Evolutionary conservation across 2,888 invertebrate species (phyloP).

Genomic region (Ecliptopera silaceata): DNA sequence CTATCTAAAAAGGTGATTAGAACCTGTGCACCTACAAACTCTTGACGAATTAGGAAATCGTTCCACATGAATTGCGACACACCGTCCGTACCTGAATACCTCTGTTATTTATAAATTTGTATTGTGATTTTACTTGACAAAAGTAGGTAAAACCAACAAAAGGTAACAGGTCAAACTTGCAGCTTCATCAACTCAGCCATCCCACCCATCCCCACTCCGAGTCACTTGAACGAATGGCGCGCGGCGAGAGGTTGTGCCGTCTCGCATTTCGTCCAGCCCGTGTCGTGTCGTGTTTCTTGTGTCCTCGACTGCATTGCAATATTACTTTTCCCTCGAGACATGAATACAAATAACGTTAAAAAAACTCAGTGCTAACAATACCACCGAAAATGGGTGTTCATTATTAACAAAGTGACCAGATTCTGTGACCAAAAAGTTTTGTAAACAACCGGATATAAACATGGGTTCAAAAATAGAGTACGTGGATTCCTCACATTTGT

Average conservation of each 20-base stretch:
- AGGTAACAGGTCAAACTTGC: constrained; percentile 64
- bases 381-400: constrained; percentile 52
- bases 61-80: constrained; percentile 1
- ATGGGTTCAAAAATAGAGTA: constrained; percentile 97
- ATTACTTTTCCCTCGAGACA: constrained; percentile 57
- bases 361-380: constrained; percentile 38
- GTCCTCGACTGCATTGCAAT: constrained; percentile 55
- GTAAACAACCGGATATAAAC: constrained; percentile 63
- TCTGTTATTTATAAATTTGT: no score
- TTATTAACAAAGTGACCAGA: constrained; percentile 49
- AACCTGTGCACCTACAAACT: no score
- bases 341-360: constrained; percentile 56
- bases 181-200: constrained; percentile 67
- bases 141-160: constrained; percentile 35
- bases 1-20: no score
- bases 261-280: constrained; percentile 53
- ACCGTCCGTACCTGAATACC: neutral
- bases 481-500: constrained; percentile 94
- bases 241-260: constrained; percentile 69
- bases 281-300: constrained; percentile 70
- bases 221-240: constrained; percentile 66
- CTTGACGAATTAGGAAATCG: neutral
- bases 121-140: constrained; percentile 24
- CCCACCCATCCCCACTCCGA: constrained; percentile 72
- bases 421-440: constrained; percentile 43